Evolutionary conservation across 1,140 invertebrate species (phyloP).

Genomic region (Drosophila suzukii): DNA sequence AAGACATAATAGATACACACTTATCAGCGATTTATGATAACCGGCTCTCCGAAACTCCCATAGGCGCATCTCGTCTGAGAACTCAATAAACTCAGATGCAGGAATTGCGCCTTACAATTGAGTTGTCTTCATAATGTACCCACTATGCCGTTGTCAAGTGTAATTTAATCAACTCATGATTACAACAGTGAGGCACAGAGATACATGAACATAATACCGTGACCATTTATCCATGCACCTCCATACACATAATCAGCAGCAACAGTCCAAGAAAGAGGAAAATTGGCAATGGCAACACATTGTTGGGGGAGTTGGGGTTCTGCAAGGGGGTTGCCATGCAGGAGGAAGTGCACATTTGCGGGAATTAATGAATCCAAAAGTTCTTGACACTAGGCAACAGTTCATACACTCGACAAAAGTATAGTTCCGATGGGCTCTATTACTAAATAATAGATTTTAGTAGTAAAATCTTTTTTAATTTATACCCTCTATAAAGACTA

Average conservation of each 20-base stretch:
- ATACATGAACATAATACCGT: constrained; percentile 33
- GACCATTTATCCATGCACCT: constrained; percentile 30
- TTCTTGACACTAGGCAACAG: constrained; percentile 54
- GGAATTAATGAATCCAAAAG: constrained; percentile 64
- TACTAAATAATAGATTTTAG: no score
- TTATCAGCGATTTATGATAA: background rate
- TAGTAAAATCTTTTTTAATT: no score
- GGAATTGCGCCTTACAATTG: constrained; percentile 44
- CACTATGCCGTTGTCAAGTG: constrained; percentile 51
- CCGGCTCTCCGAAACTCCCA: no score
- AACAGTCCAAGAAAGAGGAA: constrained; percentile 12
- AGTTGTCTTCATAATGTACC: constrained; percentile 27
- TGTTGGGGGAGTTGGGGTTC: constrained; percentile 12
- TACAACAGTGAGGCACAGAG: constrained; percentile 52
- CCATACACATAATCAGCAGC: constrained; percentile 34
- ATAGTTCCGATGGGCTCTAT: background rate
- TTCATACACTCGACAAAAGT: constrained; percentile 17
- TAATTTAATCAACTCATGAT: constrained; percentile 76
- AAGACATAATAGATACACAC: no score
- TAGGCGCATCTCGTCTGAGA: constrained; percentile 8
- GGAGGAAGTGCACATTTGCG: constrained; percentile 66
- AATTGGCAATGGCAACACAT: constrained; percentile 60
- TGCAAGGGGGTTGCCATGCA: constrained; percentile 5
- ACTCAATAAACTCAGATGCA: constrained; percentile 24
- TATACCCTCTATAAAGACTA: no score